Base-by-base conservation (phyloP, 2,888 invertebrate genomes). In the Apoda limacodes region DNA sequence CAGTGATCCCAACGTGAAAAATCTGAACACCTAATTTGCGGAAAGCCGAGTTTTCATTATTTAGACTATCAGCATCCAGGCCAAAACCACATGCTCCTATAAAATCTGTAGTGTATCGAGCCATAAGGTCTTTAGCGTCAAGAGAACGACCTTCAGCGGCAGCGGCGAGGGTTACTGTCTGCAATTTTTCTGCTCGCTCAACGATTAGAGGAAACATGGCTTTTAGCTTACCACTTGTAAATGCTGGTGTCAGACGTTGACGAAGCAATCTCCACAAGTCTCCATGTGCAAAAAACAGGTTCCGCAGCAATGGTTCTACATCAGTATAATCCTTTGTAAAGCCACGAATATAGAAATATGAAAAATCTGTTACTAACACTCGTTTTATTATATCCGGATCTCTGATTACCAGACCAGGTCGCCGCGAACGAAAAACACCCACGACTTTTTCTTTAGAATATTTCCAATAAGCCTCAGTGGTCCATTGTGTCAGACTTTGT, bases 51-150 rank as follows among this genome's bases (percentile, higher is more conserved):
- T 42, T 32, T 12, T 46, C 39, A 9, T 44, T 40, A 12, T 35
- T 38, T 2, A 49, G 25, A 1, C 45, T 41, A 22, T 45, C 41
- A 2, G 42, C 32, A n/a, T 48, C 40, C 13, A 49, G 39, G 1
- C 49, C 49, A 19, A 49, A 49, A 4, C 39, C 41, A 15, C 42
- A 41, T 5, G 46, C 44, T 10, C 48, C 46, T 3, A 48, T 48
- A n/a, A 48, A 42, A 19, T 47, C 48, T 2, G 43, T 49, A 3
- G 41, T 55, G 45, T 14, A 51, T 28, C 24, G 47, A 34, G 36
- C 51, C 69, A 69, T 66, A 13, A 68, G 55, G 32, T 71, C 69
- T 0, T 66, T 52, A 3, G 60, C 65, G 41, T 68, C 67, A 3
- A 64, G 17, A 4, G 51, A 32, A 9, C 27, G 35, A 1, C 48